Percentiles rank a stretch among this genome's conserved stretches.
These are phyloP conservation scores for Listrodromus nycthemerus DNA, from an alignment of 2,888 invertebrate species.

Conservation along the genomic window DNA sequence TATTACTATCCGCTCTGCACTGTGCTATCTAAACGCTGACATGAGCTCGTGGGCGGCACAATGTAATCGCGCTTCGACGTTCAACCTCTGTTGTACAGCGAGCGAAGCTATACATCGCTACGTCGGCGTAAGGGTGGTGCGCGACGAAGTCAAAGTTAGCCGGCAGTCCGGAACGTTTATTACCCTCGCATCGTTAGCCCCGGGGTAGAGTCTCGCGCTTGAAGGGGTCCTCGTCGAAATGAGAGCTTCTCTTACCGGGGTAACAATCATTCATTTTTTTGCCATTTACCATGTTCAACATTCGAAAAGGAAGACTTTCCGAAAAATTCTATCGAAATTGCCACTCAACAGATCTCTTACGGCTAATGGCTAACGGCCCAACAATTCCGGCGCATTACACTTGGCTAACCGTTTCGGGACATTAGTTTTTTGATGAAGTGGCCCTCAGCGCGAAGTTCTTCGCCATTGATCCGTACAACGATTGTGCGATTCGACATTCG, in stretches of 20 bases:
- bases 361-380: neutral
- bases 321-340: neutral
- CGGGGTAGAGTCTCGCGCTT: constrained; percentile 49
- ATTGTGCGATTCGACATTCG: neutral
- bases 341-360: neutral
- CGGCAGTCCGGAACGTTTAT: constrained; percentile 60
- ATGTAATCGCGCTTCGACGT: constrained; percentile 61
- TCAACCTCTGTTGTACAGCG: constrained; percentile 50
- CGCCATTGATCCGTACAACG: neutral
- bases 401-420: neutral
- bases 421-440: neutral
- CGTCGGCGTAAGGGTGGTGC: constrained; percentile 8
- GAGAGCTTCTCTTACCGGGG: neutral
- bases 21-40: constrained; percentile 19
- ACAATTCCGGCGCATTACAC: neutral
- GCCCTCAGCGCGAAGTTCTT: neutral
- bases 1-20: constrained; percentile 23
- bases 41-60: constrained; percentile 26
- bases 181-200: constrained; percentile 65
- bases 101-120: constrained; percentile 17
- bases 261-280: neutral
- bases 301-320: neutral
- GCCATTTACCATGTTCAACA: neutral
- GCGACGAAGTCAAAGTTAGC: constrained; percentile 60
- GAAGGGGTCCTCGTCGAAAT: constrained; percentile 1